Evolutionary conservation across 1,140 invertebrate genomes (phyloP).

Genomic region (Laupala kohalensis): DNA sequence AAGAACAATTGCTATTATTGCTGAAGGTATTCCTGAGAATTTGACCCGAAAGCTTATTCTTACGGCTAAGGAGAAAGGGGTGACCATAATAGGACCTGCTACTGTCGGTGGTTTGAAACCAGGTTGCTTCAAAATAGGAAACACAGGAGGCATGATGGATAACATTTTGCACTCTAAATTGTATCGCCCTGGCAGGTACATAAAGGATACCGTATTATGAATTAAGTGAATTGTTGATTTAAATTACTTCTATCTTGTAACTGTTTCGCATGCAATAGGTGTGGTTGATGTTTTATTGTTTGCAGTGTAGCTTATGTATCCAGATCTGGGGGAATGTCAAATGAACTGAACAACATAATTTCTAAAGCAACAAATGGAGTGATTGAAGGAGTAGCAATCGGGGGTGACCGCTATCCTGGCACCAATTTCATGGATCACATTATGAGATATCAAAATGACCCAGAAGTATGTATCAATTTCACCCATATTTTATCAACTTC

Average conservation of each 20-base stretch:
- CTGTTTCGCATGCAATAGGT: neutral
- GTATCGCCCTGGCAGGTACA: slow-evolving; percentile 74
- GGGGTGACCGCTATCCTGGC: slow-evolving; percentile 97
- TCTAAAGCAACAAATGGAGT: slow-evolving; percentile 95
- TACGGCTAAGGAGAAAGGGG: slow-evolving; percentile 63
- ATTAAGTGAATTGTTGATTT: neutral
- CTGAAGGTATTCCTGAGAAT: slow-evolving; percentile 97
- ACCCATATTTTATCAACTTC: too few species aligned
- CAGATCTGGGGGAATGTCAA: slow-evolving; percentile 97
- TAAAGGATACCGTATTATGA: neutral
- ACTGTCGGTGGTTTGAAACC: slow-evolving; percentile 97
- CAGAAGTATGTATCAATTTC: slow-evolving; percentile 34
- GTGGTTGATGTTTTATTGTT: slow-evolving; percentile 11
- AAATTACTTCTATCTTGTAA: neutral
- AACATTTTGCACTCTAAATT: slow-evolving; percentile 96
- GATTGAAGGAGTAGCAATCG: slow-evolving; percentile 95
- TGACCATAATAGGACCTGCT: slow-evolving; percentile 89
- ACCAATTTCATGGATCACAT: slow-evolving; percentile 98
- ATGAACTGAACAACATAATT: slow-evolving; percentile 98
- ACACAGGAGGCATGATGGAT: slow-evolving; percentile 99
- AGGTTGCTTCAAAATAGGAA: slow-evolving; percentile 98
- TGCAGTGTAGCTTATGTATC: slow-evolving; percentile 93
- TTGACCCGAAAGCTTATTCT: slow-evolving; percentile 91
- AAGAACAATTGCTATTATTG: slow-evolving; percentile 94
- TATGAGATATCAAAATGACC: slow-evolving; percentile 61